Conservation (phyloP, 92 coral and sea anemone genomes). For the Chrysogorgia sp. region DNA sequence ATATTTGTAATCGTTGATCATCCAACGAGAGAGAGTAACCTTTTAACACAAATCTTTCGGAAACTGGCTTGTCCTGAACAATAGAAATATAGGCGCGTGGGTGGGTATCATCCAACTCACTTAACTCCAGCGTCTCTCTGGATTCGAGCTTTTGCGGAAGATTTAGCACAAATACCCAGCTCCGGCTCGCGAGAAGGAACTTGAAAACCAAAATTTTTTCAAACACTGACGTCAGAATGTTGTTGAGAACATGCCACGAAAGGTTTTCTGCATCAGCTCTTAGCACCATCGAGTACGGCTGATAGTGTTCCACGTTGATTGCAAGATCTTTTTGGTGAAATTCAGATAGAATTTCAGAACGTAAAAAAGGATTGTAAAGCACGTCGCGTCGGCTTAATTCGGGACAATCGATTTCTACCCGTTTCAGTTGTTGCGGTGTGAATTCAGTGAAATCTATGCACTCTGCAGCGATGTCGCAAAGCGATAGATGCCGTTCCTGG, state of each 20-base stretch:
- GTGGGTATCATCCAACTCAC: conserved; percentile 17
- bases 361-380: conserved; percentile 65
- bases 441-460: conserved; percentile 70
- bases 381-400: conserved; percentile 46
- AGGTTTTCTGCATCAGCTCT: conserved; percentile 57
- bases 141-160: conserved; percentile 49
- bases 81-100: conserved; percentile 24
- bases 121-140: conserved; percentile 57
- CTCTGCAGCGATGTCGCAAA: conserved; percentile 36
- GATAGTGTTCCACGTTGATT: neutral
- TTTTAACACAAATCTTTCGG: conserved; percentile 46
- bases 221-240: conserved; percentile 62
- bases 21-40: conserved; percentile 67
- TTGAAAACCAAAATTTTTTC: conserved; percentile 67
- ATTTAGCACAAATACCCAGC: conserved; percentile 66
- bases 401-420: conserved; percentile 55
- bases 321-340: conserved; percentile 49
- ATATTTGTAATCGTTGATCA: conserved; percentile 73
- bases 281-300: conserved; percentile 63
- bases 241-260: conserved; percentile 72
- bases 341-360: conserved; percentile 65
- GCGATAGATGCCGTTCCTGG: conserved; percentile 13
- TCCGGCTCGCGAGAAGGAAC: conserved; percentile 66
- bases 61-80: conserved; percentile 26
- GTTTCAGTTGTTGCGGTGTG: conserved; percentile 55